Conservation (phyloP, 53 echinoderm and acorn worm species). For the Astropecten irregularis region DNA sequence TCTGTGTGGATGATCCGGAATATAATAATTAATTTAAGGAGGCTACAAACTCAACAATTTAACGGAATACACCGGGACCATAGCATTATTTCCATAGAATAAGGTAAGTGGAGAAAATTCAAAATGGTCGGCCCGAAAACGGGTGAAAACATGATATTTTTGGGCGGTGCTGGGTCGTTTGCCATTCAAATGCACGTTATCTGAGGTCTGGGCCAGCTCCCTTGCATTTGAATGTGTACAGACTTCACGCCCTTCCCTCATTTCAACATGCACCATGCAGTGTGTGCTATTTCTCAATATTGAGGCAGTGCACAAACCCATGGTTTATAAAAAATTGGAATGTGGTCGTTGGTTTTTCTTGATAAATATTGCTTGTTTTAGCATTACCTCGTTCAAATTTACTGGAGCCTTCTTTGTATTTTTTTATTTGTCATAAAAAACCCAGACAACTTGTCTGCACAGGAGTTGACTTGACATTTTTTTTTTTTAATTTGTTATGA, state of each 20-base stretch:
- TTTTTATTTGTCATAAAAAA: too few relatives aligned
- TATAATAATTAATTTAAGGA: conserved; percentile 46
- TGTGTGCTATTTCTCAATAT: too few relatives aligned
- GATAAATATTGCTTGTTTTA: too few relatives aligned
- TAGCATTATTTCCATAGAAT: conserved; percentile 28
- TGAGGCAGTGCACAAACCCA: too few relatives aligned
- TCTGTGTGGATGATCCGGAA: conserved; percentile 45
- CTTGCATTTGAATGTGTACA: conserved; percentile 16
- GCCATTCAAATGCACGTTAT: conserved; percentile 24
- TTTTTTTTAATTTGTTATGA: too few relatives aligned
- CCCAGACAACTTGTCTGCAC: too few relatives aligned
- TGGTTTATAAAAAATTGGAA: too few relatives aligned
- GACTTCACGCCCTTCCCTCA: conserved; percentile 41
- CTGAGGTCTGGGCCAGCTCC: too few relatives aligned
- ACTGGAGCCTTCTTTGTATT: too few relatives aligned
- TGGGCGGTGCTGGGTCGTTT: background rate
- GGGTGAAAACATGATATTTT: conserved; percentile 6
- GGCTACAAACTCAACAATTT: conserved; percentile 42
- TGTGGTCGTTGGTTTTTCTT: too few relatives aligned
- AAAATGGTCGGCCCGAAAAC: background rate
- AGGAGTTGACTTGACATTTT: too few relatives aligned
- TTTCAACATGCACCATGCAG: background rate
- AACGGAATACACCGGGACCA: conserved; percentile 40
- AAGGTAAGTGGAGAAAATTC: conserved; percentile 26
- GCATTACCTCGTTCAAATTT: too few relatives aligned